These are phyloP conservation scores for Anastatus disparis DNA, from an alignment of 1,140 invertebrate species.

Conservation along the genomic window DNA sequence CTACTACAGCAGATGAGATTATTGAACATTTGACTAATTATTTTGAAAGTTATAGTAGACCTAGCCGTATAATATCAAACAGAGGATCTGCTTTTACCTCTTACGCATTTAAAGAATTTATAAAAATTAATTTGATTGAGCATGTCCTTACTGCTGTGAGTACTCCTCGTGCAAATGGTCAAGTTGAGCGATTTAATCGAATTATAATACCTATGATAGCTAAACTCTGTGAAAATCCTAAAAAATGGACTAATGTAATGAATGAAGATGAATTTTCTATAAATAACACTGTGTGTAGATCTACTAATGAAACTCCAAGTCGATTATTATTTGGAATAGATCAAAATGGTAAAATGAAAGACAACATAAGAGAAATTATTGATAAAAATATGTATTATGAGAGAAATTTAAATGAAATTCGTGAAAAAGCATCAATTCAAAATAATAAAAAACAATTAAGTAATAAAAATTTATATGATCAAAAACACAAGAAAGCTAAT, in stretches of 20 bases:
- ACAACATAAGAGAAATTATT: slow-evolving; percentile 2
- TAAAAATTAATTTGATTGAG: slow-evolving; percentile 16
- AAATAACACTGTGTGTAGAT: slow-evolving; percentile 35
- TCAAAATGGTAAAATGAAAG: slow-evolving; percentile 18
- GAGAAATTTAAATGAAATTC: neutral
- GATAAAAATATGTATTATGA: neutral
- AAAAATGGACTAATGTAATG: slow-evolving; percentile 42
- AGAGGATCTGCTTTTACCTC: slow-evolving; percentile 41
- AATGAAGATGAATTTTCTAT: slow-evolving; percentile 43
- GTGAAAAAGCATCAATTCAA: too few relatives aligned
- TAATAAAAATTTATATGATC: neutral
- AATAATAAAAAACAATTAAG: neutral
- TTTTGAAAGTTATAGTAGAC: slow-evolving; percentile 42
- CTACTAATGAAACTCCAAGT: slow-evolving; percentile 34
- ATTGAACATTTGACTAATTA: too few relatives aligned
- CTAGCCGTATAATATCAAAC: slow-evolving; percentile 37
- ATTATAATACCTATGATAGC: slow-evolving; percentile 37
- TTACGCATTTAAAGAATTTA: slow-evolving; percentile 38
- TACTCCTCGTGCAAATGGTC: slow-evolving; percentile 32
- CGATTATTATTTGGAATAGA: slow-evolving; percentile 40
- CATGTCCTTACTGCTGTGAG: slow-evolving; percentile 32
- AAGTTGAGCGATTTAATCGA: slow-evolving; percentile 37
- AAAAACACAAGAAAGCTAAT: neutral
- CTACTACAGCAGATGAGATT: too few relatives aligned
- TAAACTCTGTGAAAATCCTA: slow-evolving; percentile 38